Conservation (phyloP, 2,113 vertebrate species). For the Myotis davidii region DNA sequence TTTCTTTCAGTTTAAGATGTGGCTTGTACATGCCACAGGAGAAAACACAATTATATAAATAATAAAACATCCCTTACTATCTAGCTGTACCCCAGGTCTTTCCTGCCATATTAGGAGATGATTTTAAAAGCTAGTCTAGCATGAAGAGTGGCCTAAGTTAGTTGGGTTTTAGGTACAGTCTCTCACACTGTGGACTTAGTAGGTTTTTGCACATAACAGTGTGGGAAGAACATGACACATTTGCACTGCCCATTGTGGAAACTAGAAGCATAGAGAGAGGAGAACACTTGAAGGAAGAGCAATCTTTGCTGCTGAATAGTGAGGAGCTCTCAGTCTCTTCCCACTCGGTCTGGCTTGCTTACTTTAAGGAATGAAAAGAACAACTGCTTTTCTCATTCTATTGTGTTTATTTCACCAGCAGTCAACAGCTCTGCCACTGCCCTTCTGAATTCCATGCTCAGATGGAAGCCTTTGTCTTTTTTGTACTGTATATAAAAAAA, state of each 20-base stretch:
- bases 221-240: not conserved
- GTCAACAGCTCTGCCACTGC: not conserved
- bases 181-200: not conserved
- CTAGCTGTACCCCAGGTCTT: not conserved
- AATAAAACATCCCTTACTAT: not conserved
- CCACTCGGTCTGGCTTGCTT: not conserved
- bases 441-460: not conserved
- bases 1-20: not conserved
- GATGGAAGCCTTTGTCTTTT: not conserved
- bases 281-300: not conserved
- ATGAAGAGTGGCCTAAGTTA: not conserved
- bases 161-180: not conserved
- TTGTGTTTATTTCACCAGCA: not conserved
- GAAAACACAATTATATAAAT: conserved; percentile 33
- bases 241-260: not conserved
- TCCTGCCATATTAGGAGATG: not conserved
- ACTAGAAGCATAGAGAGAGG: not conserved
- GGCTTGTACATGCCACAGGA: not conserved
- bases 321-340: not conserved
- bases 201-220: not conserved
- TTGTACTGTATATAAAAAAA: not conserved
- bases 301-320: not conserved
- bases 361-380: not conserved
- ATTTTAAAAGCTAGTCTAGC: conserved; percentile 2
- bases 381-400: not conserved